Conservation (phyloP, 37 sponge, comb jelly and placozoan genomes). For the Ianthella basta region DNA sequence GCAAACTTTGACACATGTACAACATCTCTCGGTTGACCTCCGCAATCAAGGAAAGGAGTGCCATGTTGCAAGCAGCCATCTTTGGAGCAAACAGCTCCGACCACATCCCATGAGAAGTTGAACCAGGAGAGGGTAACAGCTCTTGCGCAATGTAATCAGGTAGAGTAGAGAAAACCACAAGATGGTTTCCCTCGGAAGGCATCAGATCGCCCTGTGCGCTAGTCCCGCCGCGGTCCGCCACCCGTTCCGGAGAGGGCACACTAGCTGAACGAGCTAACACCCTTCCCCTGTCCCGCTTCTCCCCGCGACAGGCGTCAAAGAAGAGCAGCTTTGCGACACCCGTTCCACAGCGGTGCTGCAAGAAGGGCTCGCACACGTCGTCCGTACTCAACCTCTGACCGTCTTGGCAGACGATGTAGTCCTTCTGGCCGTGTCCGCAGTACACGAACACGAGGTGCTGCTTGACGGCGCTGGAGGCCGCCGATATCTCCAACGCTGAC, state of each 20-base stretch:
- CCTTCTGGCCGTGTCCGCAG: conserved; percentile 4
- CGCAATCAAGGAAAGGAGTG: background rate
- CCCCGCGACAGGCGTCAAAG: conserved; percentile 24
- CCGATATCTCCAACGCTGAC: background rate
- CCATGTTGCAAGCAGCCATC: background rate
- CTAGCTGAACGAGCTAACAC: background rate
- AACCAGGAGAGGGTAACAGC: background rate
- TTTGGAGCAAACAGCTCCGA: background rate
- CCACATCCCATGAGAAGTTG: background rate
- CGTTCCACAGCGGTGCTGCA: background rate
- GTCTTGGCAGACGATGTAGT: conserved; percentile 12
- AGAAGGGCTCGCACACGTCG: background rate
- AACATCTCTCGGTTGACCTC: background rate
- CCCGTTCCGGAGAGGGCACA: background rate
- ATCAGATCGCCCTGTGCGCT: background rate
- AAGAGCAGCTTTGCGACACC: background rate
- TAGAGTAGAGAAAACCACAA: conserved; percentile 52
- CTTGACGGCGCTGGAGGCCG: background rate
- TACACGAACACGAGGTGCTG: conserved; percentile 21
- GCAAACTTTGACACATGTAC: too few species aligned
- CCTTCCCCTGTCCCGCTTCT: background rate
- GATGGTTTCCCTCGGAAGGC: conserved; percentile 37
- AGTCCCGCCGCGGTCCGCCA: conserved; percentile 3
- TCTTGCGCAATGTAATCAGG: conserved; percentile 41
- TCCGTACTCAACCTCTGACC: background rate